Evolutionary conservation across 1,140 invertebrate species (phyloP), one percentile per base, ranked within the genome.

Genomic region (Lordiphosa mommai): DNA sequence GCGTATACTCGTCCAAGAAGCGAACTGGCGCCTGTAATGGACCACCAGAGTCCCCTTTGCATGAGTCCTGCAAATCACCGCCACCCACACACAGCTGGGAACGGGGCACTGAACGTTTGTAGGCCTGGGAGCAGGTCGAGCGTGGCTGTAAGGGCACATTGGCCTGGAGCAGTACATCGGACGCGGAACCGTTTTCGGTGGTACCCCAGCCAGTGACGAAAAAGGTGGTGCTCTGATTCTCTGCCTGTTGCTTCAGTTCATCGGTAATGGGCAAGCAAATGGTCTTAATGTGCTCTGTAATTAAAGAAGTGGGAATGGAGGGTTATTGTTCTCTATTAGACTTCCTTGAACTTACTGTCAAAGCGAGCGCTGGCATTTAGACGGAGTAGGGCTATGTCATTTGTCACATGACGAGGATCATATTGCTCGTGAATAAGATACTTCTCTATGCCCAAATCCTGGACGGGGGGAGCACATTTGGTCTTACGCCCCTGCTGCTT

Each of bases 361-460:
- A 84, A 72, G 2, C 17, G 36, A 2, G 84, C 63, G 8, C 36
- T 76, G 4, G 9, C n/a, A 6, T 80, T 80, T 0, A 85, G 60
- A 6, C 80, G 80, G 32, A 95, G 55, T 4, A 95, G 67, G 0
- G 93, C 94, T 36, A 95, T 93, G 72, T 95, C 94, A 70, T 94
- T 91, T n/a, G 80, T 72, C 29, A 92, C 91, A 14, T 89, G 88
- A 0, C 55, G 57, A 0, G 91, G 89, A 30, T 90, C 87, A 56
- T 94, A 95, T 4, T 90, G 61, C 44, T 93, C 91, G 61, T 94
- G 93, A 2, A 90, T 84, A 5, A 92, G 90, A 20, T 89, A 84
- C 56, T 92, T 90, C 16, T 90, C 91, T 7, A 94, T 89, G 1
- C 87, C 85, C 8, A 93, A 70, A 68, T 92, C 90, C n/a, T 92